Percentiles rank a stretch among this genome's conserved stretches.
Conservation (phyloP, 2,797 vertebrate genomes). For the Gouania willdenowi region DNA sequence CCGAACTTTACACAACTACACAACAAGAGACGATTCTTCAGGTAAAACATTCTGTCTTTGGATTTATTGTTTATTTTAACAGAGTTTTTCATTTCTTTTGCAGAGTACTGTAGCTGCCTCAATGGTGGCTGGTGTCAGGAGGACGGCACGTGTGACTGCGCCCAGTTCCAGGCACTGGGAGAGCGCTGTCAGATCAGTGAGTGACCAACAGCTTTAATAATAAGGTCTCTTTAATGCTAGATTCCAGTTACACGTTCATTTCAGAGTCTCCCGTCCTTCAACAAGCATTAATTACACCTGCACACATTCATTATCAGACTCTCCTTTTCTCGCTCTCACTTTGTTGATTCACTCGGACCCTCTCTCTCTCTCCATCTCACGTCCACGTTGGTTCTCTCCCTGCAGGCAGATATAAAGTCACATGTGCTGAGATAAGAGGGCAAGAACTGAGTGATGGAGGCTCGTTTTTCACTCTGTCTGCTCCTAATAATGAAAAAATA, state of each 20-base stretch:
- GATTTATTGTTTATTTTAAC: neutral
- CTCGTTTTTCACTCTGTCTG: conserved; percentile 16
- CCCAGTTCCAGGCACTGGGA: conserved; percentile 93
- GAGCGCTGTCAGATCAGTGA: conserved; percentile 96
- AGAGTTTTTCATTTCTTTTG: conserved; percentile 31
- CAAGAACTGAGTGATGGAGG: conserved; percentile 36
- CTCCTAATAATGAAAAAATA: no score
- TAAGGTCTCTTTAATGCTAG: conserved; percentile 16
- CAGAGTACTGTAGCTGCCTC: conserved; percentile 93
- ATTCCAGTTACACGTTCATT: conserved; percentile 13
- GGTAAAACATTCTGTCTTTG: conserved; percentile 50
- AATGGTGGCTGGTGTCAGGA: conserved; percentile 96
- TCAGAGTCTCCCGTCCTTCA: conserved; percentile 43
- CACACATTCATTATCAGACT: conserved; percentile 40
- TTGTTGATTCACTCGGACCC: conserved; percentile 9
- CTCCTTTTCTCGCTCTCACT: conserved; percentile 6
- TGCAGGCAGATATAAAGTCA: conserved; percentile 20
- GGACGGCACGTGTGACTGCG: conserved; percentile 90
- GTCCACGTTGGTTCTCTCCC: neutral
- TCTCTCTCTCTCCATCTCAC: conserved; percentile 1
- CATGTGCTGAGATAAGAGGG: conserved; percentile 31
- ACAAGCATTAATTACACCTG: conserved; percentile 55
- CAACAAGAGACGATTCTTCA: conserved; percentile 76
- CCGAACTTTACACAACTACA: conserved; percentile 77
- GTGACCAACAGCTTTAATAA: conserved; percentile 45